A percentile compares a stretch with the other conserved stretches of the same genome.
These are phyloP conservation scores for Crax fasciolata DNA, from an alignment of 2,797 vertebrate genomes.

Conservation along the genomic window DNA sequence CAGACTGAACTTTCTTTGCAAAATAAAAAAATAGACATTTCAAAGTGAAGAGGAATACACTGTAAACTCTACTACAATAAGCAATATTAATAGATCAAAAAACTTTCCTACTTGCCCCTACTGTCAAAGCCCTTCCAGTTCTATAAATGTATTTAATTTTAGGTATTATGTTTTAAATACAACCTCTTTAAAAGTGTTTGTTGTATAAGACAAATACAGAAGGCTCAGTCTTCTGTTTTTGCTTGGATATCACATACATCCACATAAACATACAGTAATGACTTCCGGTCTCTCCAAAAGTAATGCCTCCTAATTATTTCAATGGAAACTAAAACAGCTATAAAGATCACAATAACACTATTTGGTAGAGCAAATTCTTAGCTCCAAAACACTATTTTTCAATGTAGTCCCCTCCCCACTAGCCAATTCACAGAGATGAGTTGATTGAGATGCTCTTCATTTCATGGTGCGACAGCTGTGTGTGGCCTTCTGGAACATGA, in stretches of 20 bases:
- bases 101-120: background rate
- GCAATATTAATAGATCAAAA: background rate
- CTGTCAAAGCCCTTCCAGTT: background rate
- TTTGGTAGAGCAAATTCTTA: too few relatives aligned
- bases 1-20: background rate
- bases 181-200: background rate
- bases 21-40: background rate
- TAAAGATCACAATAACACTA: too few relatives aligned
- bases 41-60: background rate
- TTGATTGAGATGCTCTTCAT: too few relatives aligned
- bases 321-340: too few relatives aligned
- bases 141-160: background rate
- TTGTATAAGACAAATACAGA: background rate
- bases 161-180: background rate
- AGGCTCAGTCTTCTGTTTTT: background rate
- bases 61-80: background rate
- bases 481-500: too few relatives aligned
- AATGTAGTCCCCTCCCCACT: too few relatives aligned
- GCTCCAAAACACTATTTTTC: too few relatives aligned
- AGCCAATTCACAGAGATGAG: too few relatives aligned
- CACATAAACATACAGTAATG: too few relatives aligned
- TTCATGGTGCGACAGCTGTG: too few relatives aligned
- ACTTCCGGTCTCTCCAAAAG: too few relatives aligned
- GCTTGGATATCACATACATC: background rate
- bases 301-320: too few relatives aligned